Evolutionary conservation across 1,140 invertebrate species (phyloP).

Genomic region (Rhopalosiphum maidis): DNA sequence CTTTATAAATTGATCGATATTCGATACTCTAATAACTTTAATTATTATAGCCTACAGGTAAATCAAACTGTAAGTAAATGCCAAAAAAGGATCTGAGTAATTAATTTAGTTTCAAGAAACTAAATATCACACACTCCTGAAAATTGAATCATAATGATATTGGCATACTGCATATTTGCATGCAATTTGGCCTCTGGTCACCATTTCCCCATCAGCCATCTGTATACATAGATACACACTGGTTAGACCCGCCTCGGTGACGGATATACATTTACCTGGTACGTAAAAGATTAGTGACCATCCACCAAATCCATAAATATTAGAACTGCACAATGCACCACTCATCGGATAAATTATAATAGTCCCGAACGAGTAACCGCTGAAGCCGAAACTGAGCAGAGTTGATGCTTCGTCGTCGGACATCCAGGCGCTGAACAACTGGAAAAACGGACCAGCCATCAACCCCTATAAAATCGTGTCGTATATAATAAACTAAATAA

Average conservation of each 20-base stretch:
- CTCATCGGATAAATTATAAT: slow-evolving; percentile 12
- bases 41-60: too few relatives aligned
- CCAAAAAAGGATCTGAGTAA: too few relatives aligned
- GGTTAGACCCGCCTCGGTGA: not conserved
- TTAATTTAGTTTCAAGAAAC: too few relatives aligned
- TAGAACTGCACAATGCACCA: not conserved
- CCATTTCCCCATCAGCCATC: not conserved
- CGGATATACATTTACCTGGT: slow-evolving; percentile 1
- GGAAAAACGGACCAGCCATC: not conserved
- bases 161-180: too few relatives aligned
- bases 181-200: not conserved
- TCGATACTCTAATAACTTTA: too few relatives aligned
- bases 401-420: not conserved
- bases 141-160: too few relatives aligned
- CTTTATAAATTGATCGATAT: too few relatives aligned
- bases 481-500: not conserved
- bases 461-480: not conserved
- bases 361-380: slow-evolving; percentile 17
- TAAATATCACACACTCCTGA: too few relatives aligned
- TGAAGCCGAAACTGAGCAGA: slow-evolving; percentile 8
- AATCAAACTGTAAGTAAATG: too few relatives aligned
- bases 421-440: slow-evolving; percentile 17
- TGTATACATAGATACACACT: not conserved
- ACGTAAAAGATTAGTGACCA: slow-evolving; percentile 43
- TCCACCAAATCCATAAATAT: slow-evolving; percentile 1